Evolutionary conservation across 2,797 vertebrate genomes (phyloP), one percentile per base, ranked within the genome.

Genomic region (Lophotriccus pileatus): DNA sequence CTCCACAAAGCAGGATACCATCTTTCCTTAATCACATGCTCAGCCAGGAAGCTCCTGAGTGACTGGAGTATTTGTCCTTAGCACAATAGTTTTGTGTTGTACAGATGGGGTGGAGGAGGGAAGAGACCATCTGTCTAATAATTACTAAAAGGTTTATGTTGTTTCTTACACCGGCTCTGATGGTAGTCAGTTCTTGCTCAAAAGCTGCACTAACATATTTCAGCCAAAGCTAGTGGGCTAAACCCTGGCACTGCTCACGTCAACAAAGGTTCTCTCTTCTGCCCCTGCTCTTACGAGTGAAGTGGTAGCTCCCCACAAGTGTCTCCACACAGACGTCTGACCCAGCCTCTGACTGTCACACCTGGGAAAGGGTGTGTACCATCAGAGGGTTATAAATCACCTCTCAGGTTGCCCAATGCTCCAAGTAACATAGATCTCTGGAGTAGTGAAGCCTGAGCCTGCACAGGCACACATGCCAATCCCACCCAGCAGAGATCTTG

Each of bases 1-100:
- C 95, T 97, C 93, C 89, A 56, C 87, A 68, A 50, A 36, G 92
- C 85, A 93, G 96, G 89, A 90, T 84, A 97, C 92, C 93, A 95
- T 97, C 93, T 70, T 77, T 89, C 85, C 90, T 89, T 36, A 49
- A 68, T 92, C 95, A 94, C 96, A 96, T 97, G 92, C 95, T 97
- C 43, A 85, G 90, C 87, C 68, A 44, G 15, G 32, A 58, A 91
- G 91, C 84, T 93, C 86, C 56, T 9, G 67, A 84, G 73, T 5
- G 9, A 73, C 90, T 92, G 75, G 68, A 82, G 44, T 62, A 46
- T 74, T 79, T 67, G 63, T 75, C 76, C 75, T 92, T 24, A 75
- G 75, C 46, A 60, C 96, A 83, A 74, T 55, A 85, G 68, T 84
- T 81, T 67, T 55, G 67, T 64, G 28, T 77, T n/a, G 70, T 62